Percentiles rank a stretch among this genome's conserved stretches.
Conservation (phyloP, 2,113 vertebrate genomes). For the Myrmophylax atrothorax region DNA sequence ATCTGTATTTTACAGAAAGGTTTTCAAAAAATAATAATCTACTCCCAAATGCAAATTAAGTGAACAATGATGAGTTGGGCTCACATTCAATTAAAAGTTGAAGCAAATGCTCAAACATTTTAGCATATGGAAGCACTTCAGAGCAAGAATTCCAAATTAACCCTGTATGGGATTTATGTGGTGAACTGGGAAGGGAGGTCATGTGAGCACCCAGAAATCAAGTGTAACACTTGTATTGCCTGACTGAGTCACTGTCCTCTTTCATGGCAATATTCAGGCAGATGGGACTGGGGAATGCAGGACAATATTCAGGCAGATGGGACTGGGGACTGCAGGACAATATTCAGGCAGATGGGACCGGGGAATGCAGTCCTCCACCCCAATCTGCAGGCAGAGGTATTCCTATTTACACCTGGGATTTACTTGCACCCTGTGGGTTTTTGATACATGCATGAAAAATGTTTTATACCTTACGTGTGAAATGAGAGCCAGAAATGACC, state of each 20-base stretch:
- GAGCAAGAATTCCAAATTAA: not conserved
- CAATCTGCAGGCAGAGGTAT: not conserved
- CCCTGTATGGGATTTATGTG: not conserved
- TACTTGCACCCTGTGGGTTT: not conserved
- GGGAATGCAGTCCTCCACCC: not conserved
- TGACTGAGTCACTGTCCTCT: not conserved
- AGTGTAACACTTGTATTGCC: not conserved
- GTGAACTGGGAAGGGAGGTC: not conserved
- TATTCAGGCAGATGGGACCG: not conserved
- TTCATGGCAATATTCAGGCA: not conserved
- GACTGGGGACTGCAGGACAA: not conserved
- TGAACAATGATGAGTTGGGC: not conserved
- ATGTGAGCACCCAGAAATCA: not conserved
- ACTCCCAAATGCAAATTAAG: not conserved
- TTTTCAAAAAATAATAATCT: not conserved
- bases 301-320: too few relatives aligned
- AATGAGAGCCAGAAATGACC: not conserved
- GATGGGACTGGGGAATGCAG: not conserved
- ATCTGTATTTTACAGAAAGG: not conserved
- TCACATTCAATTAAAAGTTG: not conserved
- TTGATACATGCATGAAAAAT: not conserved
- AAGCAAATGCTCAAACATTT: not conserved
- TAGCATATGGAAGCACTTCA: not conserved
- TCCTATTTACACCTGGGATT: not conserved
- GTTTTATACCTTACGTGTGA: not conserved